Evolutionary conservation across 2,797 vertebrate genomes (phyloP).

Genomic region (Lophotriccus pileatus): DNA sequence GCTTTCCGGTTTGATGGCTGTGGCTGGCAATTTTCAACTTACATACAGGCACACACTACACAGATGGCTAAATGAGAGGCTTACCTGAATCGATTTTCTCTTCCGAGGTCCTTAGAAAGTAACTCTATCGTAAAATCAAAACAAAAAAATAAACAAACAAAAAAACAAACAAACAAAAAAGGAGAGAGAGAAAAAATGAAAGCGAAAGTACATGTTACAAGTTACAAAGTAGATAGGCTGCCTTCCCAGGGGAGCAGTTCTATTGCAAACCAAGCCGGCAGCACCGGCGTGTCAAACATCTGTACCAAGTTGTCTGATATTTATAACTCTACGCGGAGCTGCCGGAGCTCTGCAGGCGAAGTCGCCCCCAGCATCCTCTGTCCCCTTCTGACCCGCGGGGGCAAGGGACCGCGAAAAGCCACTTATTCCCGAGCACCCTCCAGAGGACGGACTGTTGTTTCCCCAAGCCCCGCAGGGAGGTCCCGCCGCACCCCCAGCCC

Average conservation of each 20-base stretch:
- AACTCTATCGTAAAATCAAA: not conserved
- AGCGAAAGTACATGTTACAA: not conserved
- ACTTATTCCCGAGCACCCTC: not conserved
- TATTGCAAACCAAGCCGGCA: not conserved
- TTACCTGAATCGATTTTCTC: not conserved
- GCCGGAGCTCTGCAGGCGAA: accelerated
- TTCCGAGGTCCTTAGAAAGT: not conserved
- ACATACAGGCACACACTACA: accelerated
- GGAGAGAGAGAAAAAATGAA: not conserved
- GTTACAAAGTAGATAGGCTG: not conserved
- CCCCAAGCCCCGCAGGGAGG: not conserved
- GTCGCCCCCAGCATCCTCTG: accelerated
- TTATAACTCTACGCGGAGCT: accelerated
- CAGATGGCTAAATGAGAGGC: not conserved
- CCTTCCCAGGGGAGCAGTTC: not conserved
- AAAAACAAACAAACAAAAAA: not conserved
- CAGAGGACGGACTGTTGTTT: accelerated
- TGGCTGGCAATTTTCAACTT: not conserved
- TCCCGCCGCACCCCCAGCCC: not conserved
- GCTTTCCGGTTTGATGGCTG: not conserved
- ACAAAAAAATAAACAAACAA: too few species aligned
- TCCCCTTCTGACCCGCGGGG: not conserved
- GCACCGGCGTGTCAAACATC: not conserved
- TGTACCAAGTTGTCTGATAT: accelerated
- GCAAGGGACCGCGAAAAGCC: accelerated